Evolutionary conservation across 2,888 invertebrate species (phyloP), one percentile per base, ranked within the genome.

Genomic region (Xestia rhomboidea): DNA sequence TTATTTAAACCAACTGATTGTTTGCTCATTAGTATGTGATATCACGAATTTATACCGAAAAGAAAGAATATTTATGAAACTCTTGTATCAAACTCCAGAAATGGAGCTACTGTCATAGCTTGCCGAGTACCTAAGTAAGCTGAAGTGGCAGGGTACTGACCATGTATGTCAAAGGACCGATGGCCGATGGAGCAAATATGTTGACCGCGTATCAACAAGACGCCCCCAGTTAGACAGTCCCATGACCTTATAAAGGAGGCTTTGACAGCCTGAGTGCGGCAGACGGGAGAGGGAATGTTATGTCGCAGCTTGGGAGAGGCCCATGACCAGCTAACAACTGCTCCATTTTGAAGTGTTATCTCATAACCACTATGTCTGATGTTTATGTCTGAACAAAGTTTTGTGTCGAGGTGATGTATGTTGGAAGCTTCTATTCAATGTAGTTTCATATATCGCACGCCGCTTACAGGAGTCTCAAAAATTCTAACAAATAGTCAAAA

Each of bases 21-120:
- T 51, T 21, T 41, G 15, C 54, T 83, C 46, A 83, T 83, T 83
- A 57, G 60, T 38, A 46, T 62, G 41, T 13, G 8, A 68, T 71
- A 24, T 27, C 8, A 69, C 1, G 2, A 49, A 68, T 57, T 27
- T 46, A 44, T 6, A 34, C n/a, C 24, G 21, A 46, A 30, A 49
- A 30, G 0, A 68, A 15, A 11, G 5, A 44, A 13, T 46, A 21
- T 21, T 13, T 13, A 13, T 13, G 18, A 69, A 7, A 41, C 44
- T 34, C 8, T 1, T 18, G 2, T 44, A 44, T 18, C 13, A 44
- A 15, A 57, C 27, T 27, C 11, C n/a, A 54, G n/a, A 54, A 57
- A 15, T 27, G 27, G 27, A 27, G 1, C 2, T 27, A 27, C 57
- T 27, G 27, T 27, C 7, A 7, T 27, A 27, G 27, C 18, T 57